These are phyloP conservation scores for Sebastes goodei DNA, from an alignment of 2,797 vertebrate genomes.

Conservation along the genomic window DNA sequence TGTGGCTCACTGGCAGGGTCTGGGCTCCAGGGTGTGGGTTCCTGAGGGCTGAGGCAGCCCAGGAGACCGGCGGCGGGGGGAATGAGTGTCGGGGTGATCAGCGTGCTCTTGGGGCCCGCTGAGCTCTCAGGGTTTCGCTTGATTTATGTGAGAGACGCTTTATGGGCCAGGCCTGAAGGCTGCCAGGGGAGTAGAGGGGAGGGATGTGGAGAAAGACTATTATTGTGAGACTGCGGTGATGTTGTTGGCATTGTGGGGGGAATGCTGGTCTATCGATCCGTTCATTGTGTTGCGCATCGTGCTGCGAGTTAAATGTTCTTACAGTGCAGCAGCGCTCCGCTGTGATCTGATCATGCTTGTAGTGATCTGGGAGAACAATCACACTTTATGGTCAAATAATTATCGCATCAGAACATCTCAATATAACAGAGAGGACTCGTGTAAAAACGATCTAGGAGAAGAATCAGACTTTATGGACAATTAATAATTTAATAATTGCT, in stretches of 20 bases:
- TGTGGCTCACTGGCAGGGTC: conserved; percentile 32
- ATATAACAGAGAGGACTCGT: background rate
- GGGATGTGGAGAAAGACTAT: conserved; percentile 40
- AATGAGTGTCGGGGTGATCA: conserved; percentile 58
- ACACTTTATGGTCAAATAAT: conserved; percentile 12
- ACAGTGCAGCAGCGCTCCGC: background rate
- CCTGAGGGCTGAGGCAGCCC: conserved; percentile 43
- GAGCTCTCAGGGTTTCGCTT: conserved; percentile 54
- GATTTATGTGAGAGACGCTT: conserved; percentile 68
- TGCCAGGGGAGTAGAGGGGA: conserved; percentile 23
- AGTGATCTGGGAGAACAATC: conserved; percentile 8
- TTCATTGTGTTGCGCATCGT: conserved; percentile 48
- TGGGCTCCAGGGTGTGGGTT: conserved; percentile 36
- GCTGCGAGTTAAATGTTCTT: conserved; percentile 33
- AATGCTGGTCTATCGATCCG: conserved; percentile 59
- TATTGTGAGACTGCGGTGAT: conserved; percentile 48
- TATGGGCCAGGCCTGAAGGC: conserved; percentile 45
- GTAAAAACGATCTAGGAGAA: background rate
- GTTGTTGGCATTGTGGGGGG: conserved; percentile 57
- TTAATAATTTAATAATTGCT: background rate
- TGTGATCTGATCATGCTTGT: conserved; percentile 26
- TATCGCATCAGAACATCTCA: conserved; percentile 9
- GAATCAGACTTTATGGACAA: background rate
- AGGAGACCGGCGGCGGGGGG: conserved; percentile 33
- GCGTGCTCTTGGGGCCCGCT: conserved; percentile 52